phyloP scores from a whole-genome alignment of 2,797 vertebrate genomes.

The Chromobotia macracanthus region DNA sequence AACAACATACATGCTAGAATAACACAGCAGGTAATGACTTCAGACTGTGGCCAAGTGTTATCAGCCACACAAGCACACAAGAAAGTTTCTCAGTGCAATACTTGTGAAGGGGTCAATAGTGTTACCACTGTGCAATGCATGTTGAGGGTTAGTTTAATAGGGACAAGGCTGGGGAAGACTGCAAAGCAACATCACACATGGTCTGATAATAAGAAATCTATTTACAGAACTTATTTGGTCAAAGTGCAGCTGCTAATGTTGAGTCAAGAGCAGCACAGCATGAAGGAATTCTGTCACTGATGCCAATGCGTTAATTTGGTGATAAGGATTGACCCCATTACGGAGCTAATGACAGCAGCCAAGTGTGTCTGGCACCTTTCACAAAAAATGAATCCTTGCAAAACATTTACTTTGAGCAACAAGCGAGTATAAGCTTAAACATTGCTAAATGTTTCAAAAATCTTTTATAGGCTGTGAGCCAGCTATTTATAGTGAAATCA shows the following conservation, averaged over 20 bases:
- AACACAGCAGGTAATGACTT: not conserved
- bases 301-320: constrained; percentile 52
- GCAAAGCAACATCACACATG: not conserved
- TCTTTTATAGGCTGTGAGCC: too few species aligned
- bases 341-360: constrained; percentile 5
- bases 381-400: not conserved
- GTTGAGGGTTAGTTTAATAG: not conserved
- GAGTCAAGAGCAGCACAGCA: constrained; percentile 52
- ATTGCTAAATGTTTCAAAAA: not conserved
- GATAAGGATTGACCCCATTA: constrained; percentile 50
- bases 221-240: constrained; percentile 28
- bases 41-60: constrained; percentile 13
- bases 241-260: constrained; percentile 13
- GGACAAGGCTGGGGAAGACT: not conserved
- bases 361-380: constrained; percentile 17
- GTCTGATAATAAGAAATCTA: not conserved
- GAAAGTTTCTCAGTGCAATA: not conserved
- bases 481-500: not conserved
- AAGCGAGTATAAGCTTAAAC: not conserved
- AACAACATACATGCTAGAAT: not conserved
- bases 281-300: constrained; percentile 43
- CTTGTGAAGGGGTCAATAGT: not conserved
- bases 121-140: not conserved
- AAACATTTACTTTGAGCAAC: not conserved
- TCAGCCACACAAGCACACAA: constrained; percentile 13